These are phyloP conservation scores for Pantelozetes paolii DNA, from an alignment of 2,888 invertebrate genomes.

Conservation along the genomic window DNA sequence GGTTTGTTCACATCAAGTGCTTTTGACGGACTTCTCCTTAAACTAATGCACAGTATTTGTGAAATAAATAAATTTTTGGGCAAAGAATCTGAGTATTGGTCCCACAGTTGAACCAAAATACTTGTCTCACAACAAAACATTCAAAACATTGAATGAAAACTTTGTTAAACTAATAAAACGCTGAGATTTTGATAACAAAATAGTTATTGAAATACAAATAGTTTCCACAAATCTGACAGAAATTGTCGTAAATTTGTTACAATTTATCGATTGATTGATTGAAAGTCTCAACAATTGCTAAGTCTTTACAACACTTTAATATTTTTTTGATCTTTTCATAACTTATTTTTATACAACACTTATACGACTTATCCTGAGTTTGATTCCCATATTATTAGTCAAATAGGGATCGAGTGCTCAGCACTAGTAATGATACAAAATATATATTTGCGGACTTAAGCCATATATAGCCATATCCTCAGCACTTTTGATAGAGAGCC, in stretches of 20 bases:
- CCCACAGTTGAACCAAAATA: background rate
- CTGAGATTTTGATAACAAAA: too few relatives aligned
- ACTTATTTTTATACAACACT: conserved; percentile 12
- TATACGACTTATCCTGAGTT: background rate
- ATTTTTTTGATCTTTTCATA: conserved; percentile 5
- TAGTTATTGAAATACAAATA: too few relatives aligned
- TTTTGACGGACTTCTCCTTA: background rate
- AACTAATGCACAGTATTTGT: too few relatives aligned
- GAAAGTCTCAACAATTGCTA: too few relatives aligned
- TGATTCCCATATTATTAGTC: too few relatives aligned
- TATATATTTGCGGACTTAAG: background rate
- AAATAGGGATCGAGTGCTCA: background rate
- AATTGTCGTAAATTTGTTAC: too few relatives aligned
- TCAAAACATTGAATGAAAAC: too few relatives aligned
- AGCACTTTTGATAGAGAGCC: background rate
- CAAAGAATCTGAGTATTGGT: background rate
- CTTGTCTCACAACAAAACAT: background rate
- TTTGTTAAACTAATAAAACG: too few relatives aligned
- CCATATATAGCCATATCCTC: conserved; percentile 9
- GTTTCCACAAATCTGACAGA: too few relatives aligned
- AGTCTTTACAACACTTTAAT: too few relatives aligned
- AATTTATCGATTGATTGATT: too few relatives aligned
- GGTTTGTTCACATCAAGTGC: too few relatives aligned
- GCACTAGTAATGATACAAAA: background rate
- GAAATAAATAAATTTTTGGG: conserved; percentile 1